phyloP scores from a whole-genome alignment of 1,140 invertebrate genomes.

The Diorhabda elongata region DNA sequence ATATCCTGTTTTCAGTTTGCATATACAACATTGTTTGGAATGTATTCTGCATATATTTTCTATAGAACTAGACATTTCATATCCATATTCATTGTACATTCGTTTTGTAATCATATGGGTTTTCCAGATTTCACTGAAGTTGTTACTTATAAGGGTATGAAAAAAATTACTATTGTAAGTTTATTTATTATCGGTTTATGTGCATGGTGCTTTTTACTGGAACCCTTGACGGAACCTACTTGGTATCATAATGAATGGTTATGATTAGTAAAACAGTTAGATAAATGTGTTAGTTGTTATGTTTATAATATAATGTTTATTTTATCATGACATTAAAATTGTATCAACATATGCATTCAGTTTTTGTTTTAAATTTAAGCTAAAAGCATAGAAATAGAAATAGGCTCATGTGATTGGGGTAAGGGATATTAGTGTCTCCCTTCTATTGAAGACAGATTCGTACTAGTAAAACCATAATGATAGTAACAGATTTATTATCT shows the following conservation, averaged over 20 bases:
- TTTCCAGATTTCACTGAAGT: conserved; percentile 85
- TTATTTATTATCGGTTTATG: conserved; percentile 73
- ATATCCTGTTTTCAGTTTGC: conserved; percentile 80
- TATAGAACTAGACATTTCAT: conserved; percentile 78
- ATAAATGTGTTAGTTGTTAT: too few species aligned
- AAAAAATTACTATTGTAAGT: conserved; percentile 58
- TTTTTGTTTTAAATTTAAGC: too few species aligned
- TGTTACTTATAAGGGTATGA: conserved; percentile 59
- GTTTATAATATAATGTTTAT: too few species aligned
- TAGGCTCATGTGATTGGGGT: too few species aligned
- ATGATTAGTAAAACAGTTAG: too few species aligned
- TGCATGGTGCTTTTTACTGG: conserved; percentile 72
- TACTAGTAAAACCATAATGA: too few species aligned
- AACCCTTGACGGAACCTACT: conserved; percentile 71
- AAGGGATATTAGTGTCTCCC: too few species aligned
- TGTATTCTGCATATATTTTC: conserved; percentile 89
- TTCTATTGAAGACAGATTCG: too few species aligned
- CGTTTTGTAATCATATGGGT: conserved; percentile 96
- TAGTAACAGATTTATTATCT: too few species aligned
- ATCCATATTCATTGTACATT: conserved; percentile 84
- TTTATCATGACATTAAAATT: too few species aligned
- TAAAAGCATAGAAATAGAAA: too few species aligned
- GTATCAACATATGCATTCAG: too few species aligned
- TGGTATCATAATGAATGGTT: conserved; percentile 65
- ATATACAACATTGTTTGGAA: conserved; percentile 90